Conservation (phyloP, 37 sponge, comb jelly and placozoan genomes). For the Beroe ovata region DNA sequence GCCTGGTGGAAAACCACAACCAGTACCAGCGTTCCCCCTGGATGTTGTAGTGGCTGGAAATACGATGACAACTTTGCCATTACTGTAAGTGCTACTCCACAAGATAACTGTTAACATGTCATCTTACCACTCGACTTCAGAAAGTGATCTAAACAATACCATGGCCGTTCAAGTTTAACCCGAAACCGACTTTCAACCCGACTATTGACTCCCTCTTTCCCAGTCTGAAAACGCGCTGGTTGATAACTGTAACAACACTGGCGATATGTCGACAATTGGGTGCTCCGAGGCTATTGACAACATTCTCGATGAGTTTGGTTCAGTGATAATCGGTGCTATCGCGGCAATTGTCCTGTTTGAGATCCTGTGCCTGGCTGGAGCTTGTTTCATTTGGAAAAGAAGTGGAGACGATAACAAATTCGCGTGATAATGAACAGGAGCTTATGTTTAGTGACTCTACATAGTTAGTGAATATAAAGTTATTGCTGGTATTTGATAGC, state of each 20-base stretch:
- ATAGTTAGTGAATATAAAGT: too few species aligned
- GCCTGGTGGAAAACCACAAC: not conserved
- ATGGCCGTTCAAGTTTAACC: too few species aligned
- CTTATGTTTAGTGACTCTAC: too few species aligned
- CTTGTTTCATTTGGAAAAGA: constrained; percentile 15
- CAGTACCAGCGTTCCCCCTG: not conserved
- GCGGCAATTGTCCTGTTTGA: not conserved
- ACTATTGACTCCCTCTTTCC: too few species aligned
- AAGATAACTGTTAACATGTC: too few species aligned
- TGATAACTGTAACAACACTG: not conserved
- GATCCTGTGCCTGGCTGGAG: constrained; percentile 9
- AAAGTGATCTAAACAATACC: too few species aligned
- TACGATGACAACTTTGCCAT: not conserved
- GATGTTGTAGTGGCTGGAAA: not conserved
- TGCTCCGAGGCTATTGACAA: not conserved
- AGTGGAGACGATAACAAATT: not conserved
- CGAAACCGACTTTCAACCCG: too few species aligned
- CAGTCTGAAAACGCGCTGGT: not conserved
- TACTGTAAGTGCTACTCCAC: not conserved
- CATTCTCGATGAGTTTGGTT: not conserved
- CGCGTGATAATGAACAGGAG: not conserved
- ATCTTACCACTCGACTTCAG: too few species aligned
- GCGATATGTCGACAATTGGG: not conserved
- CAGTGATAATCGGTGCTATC: not conserved
- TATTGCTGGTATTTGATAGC: too few species aligned